These are phyloP conservation scores for Macrocentrus cingulum DNA, from an alignment of 1,140 invertebrate species.

Conservation along the genomic window DNA sequence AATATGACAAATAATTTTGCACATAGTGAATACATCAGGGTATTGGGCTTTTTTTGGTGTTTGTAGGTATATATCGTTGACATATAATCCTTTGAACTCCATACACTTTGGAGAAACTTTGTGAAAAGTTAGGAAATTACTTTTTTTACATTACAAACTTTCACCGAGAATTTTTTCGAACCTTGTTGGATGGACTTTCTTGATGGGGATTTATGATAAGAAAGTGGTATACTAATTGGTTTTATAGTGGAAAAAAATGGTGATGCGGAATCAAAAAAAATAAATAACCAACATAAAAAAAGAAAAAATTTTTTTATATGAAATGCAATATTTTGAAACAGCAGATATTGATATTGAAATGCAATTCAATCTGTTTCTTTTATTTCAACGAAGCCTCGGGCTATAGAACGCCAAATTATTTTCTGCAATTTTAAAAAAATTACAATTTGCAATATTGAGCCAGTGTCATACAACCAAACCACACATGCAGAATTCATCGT, in stretches of 20 bases:
- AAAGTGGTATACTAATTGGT: not conserved
- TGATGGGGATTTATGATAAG: not conserved
- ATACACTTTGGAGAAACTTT: conserved; percentile 5
- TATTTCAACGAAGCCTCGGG: too few relatives aligned
- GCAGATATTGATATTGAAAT: too few relatives aligned
- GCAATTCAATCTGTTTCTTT: too few relatives aligned
- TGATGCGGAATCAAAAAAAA: not conserved
- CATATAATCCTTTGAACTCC: not conserved
- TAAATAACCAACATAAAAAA: not conserved
- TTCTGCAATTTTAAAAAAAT: too few relatives aligned
- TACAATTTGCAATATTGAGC: too few relatives aligned
- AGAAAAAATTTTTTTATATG: too few relatives aligned
- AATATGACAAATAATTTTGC: not conserved
- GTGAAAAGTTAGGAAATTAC: conserved; percentile 15
- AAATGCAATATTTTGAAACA: too few relatives aligned
- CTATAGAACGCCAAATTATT: too few relatives aligned
- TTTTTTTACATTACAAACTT: conserved; percentile 13
- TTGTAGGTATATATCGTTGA: not conserved
- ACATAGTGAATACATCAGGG: not conserved
- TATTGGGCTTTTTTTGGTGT: not conserved
- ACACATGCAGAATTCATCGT: too few relatives aligned
- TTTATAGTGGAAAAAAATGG: not conserved
- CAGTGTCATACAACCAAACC: too few relatives aligned
- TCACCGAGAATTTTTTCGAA: conserved; percentile 10
- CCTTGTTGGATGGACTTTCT: conserved; percentile 1